Conservation (phyloP, 1,140 invertebrate species). For the Drosophila simulans region DNA sequence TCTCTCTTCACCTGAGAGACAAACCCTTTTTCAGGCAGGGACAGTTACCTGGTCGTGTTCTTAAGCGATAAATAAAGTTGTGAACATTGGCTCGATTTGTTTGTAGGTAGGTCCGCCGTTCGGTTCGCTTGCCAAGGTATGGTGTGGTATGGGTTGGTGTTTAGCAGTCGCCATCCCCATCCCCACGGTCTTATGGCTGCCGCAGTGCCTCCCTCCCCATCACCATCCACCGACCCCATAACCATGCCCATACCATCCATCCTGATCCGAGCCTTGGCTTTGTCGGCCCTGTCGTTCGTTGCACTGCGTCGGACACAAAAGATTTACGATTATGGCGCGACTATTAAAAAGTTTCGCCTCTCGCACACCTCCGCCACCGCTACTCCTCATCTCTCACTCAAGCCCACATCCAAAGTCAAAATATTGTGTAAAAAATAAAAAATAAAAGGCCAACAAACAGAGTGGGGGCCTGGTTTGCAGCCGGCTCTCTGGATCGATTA, state of each 20-base stretch:
- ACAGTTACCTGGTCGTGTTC: conserved; percentile 49
- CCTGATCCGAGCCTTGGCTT: conserved; percentile 43
- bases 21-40: not conserved
- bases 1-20: not conserved
- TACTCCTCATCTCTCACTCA: conserved; percentile 36
- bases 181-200: conserved; percentile 32
- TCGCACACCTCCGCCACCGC: conserved; percentile 57
- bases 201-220: conserved; percentile 15
- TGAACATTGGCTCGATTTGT: conserved; percentile 77
- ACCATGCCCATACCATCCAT: conserved; percentile 5
- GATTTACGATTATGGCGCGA: conserved; percentile 83
- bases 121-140: conserved; percentile 23
- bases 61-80: conserved; percentile 76
- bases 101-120: conserved; percentile 40
- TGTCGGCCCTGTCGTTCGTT: conserved; percentile 74
- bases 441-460: conserved; percentile 16
- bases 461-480: conserved; percentile 40
- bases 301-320: conserved; percentile 81
- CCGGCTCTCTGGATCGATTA: conserved; percentile 70
- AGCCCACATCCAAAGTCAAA: conserved; percentile 78
- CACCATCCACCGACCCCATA: not conserved
- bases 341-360: conserved; percentile 83
- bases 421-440: conserved; percentile 56
- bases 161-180: conserved; percentile 13
- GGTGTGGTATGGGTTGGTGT: conserved; percentile 10